Conservation (phyloP, 2,113 vertebrate genomes). For the Ailuropoda melanoleuca region DNA sequence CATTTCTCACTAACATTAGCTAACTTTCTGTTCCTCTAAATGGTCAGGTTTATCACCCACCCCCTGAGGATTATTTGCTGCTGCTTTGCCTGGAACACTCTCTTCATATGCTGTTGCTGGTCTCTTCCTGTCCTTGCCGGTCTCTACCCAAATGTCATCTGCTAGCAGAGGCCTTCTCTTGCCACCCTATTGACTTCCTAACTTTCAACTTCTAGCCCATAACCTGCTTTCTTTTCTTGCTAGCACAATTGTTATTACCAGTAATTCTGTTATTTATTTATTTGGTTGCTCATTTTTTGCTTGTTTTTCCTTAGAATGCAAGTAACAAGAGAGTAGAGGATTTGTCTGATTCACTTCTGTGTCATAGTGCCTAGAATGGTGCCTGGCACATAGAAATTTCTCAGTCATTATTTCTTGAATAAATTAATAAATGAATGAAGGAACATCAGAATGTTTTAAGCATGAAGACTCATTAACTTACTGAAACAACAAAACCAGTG, state of each 20-base stretch:
- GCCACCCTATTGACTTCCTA: background rate
- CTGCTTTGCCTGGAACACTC: background rate
- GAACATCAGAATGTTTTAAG: background rate
- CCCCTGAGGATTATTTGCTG: background rate
- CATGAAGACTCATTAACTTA: background rate
- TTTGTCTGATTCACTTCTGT: background rate
- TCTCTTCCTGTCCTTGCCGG: background rate
- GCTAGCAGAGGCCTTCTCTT: background rate
- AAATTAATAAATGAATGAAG: conserved; percentile 11
- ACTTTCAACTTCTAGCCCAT: background rate
- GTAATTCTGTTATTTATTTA: background rate
- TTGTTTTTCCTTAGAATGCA: background rate
- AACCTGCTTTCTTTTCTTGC: background rate
- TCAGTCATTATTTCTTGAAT: conserved; percentile 8
- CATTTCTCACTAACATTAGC: background rate
- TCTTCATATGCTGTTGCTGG: background rate
- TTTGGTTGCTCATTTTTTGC: background rate
- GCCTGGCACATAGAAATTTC: background rate
- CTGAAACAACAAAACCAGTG: background rate
- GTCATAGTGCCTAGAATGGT: background rate
- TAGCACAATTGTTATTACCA: background rate
- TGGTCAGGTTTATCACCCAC: background rate
- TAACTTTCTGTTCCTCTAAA: background rate
- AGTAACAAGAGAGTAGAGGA: background rate
- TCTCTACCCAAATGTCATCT: background rate